Percentiles rank a stretch among this genome's conserved stretches.
Conservation (phyloP, 2,113 vertebrate genomes). For the Oncorhynchus masou region DNA sequence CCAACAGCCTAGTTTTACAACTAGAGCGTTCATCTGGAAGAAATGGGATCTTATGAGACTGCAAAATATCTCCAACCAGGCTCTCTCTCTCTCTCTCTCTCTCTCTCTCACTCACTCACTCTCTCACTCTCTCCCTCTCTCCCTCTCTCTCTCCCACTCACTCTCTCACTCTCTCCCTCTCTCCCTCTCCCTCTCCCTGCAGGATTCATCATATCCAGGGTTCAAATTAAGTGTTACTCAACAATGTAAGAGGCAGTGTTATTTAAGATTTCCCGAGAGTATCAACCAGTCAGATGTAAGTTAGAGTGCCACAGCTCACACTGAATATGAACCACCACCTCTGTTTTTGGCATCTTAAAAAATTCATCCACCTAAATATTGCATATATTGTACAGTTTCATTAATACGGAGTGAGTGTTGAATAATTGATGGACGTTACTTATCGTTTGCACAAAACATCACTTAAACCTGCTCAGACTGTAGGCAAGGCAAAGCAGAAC, state of each 20-base stretch:
- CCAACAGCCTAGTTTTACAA: too few species aligned
- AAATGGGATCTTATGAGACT: too few species aligned
- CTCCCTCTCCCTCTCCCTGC: too few species aligned
- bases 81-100: too few species aligned
- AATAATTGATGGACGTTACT: constrained; percentile 22
- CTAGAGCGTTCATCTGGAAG: too few species aligned
- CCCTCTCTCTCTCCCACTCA: too few species aligned
- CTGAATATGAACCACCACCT: constrained; percentile 7
- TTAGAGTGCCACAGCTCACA: constrained; percentile 25
- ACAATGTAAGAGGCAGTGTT: constrained; percentile 7
- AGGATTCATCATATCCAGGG: too few species aligned
- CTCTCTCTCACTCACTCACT: too few species aligned
- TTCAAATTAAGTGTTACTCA: constrained; percentile 28
- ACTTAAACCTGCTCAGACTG: neutral
- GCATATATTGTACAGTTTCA: constrained; percentile 39
- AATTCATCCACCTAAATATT: constrained; percentile 46
- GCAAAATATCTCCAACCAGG: too few species aligned
- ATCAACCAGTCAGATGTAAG: constrained; percentile 27
- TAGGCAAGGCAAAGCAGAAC: neutral
- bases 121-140: too few species aligned
- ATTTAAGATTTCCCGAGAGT: neutral
- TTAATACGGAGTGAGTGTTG: constrained; percentile 21
- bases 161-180: too few species aligned
- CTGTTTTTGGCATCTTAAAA: constrained; percentile 35
- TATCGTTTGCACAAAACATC: constrained; percentile 1